A percentile compares a stretch with the other conserved stretches of the same genome.
Evolutionary conservation across 1,140 invertebrate species (phyloP).

Genomic region (Hyphantria cunea): DNA sequence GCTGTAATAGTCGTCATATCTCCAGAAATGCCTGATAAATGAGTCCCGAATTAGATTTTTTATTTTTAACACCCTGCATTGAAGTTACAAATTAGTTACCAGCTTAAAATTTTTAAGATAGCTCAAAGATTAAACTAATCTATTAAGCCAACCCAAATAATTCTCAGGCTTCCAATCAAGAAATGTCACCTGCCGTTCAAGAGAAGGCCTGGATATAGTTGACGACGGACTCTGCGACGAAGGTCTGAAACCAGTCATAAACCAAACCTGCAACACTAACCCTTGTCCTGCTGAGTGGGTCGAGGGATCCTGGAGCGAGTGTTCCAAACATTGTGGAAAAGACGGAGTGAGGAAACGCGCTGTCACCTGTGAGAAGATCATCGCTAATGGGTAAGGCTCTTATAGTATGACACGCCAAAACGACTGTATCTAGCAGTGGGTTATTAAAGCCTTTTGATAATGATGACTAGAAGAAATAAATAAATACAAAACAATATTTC

Average conservation of each 20-base stretch:
- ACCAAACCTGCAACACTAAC: constrained; percentile 87
- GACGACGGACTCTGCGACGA: constrained; percentile 90
- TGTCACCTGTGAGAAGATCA: constrained; percentile 90
- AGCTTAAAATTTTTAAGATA: too few relatives aligned
- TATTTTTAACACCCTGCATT: too few relatives aligned
- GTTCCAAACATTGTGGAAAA: constrained; percentile 90
- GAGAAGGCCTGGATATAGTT: constrained; percentile 86
- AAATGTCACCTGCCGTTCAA: constrained; percentile 87
- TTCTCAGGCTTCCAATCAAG: constrained; percentile 87
- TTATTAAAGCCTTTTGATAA: too few relatives aligned
- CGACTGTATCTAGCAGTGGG: too few relatives aligned
- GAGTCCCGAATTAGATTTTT: too few relatives aligned
- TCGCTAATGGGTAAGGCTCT: constrained; percentile 82
- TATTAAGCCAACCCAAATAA: too few relatives aligned
- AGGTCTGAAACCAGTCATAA: constrained; percentile 85
- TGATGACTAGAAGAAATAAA: too few relatives aligned
- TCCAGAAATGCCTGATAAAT: too few relatives aligned
- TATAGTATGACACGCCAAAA: too few relatives aligned
- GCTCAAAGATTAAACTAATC: too few relatives aligned
- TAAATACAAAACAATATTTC: constrained; percentile 29
- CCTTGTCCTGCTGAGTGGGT: constrained; percentile 94
- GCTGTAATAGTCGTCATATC: too few relatives aligned
- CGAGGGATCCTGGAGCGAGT: constrained; percentile 91
- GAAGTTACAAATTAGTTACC: too few relatives aligned
- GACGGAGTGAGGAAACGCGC: constrained; percentile 87